These are phyloP conservation scores for Pelagia noctiluca DNA, from an alignment of 30 jellyfish, hydroid and myxozoan species.

Conservation along the genomic window DNA sequence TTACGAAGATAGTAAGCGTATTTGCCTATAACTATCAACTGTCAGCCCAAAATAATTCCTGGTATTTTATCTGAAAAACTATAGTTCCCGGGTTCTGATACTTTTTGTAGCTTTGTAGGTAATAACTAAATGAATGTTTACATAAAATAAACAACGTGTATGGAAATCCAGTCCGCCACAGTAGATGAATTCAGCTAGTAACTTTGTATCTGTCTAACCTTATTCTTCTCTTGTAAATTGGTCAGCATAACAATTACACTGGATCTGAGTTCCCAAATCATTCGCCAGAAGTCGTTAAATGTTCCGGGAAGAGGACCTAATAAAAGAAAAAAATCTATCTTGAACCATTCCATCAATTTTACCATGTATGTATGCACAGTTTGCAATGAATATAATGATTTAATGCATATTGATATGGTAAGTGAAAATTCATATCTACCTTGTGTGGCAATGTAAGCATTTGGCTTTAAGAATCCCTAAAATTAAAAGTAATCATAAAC, in stretches of 20 bases:
- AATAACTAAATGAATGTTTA: too few species aligned
- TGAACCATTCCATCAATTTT: neutral
- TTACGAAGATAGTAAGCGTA: too few species aligned
- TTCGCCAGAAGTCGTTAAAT: slow-evolving; percentile 95
- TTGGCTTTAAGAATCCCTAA: slow-evolving; percentile 87
- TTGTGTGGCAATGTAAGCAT: slow-evolving; percentile 89
- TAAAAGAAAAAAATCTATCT: neutral
- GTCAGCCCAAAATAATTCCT: too few species aligned
- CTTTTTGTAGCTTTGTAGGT: too few species aligned
- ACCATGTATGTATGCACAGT: neutral
- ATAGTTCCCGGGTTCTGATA: too few species aligned
- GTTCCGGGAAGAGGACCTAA: slow-evolving; percentile 96
- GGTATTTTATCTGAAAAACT: too few species aligned
- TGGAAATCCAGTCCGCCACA: too few species aligned
- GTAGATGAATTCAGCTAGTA: too few species aligned
- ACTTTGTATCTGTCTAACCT: too few species aligned
- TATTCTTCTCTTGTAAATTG: slow-evolving; percentile 86
- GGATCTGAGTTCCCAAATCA: slow-evolving; percentile 92
- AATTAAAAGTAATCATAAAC: neutral
- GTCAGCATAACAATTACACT: slow-evolving; percentile 90
- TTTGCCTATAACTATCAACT: too few species aligned
- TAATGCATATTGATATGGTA: neutral
- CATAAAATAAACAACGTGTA: too few species aligned
- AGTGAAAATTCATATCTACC: slow-evolving; percentile 59
- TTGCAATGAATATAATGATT: slow-evolving; percentile 7